Conservation (phyloP, 2,888 invertebrate genomes). For the Philaethria dido region DNA sequence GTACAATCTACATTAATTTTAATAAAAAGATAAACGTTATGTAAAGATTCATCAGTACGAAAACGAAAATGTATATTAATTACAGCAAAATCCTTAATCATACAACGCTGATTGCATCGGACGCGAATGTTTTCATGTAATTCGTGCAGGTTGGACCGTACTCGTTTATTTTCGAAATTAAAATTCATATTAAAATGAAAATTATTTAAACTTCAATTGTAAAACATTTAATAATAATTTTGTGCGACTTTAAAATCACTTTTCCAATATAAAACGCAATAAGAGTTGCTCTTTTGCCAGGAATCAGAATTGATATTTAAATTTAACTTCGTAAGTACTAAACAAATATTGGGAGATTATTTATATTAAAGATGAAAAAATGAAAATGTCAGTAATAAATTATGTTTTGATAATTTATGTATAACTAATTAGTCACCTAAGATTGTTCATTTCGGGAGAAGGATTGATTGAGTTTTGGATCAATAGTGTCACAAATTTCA, state of each 20-base stretch:
- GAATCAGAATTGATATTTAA: not conserved
- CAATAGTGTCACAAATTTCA: no score
- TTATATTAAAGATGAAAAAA: no score
- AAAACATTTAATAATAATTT: conserved; percentile 12
- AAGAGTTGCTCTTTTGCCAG: not conserved
- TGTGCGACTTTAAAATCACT: not conserved
- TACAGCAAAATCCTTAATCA: conserved; percentile 17
- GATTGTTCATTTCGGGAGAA: no score
- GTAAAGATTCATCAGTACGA: not conserved
- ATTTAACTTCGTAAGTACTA: no score
- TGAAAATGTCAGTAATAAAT: no score
- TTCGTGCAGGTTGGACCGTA: not conserved
- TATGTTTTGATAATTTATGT: no score
- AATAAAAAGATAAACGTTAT: not conserved
- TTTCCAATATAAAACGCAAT: not conserved
- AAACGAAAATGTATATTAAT: conserved; percentile 11
- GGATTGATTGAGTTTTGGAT: no score
- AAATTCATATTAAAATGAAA: conserved; percentile 18
- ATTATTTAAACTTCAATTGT: conserved; percentile 15
- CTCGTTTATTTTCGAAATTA: conserved; percentile 16
- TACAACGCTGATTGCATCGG: conserved; percentile 10
- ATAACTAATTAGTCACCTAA: no score
- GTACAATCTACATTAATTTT: no score
- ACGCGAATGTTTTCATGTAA: conserved; percentile 14
- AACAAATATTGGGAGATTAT: no score